Conservation (phyloP, 2,797 vertebrate genomes). For the Pygocentrus nattereri region DNA sequence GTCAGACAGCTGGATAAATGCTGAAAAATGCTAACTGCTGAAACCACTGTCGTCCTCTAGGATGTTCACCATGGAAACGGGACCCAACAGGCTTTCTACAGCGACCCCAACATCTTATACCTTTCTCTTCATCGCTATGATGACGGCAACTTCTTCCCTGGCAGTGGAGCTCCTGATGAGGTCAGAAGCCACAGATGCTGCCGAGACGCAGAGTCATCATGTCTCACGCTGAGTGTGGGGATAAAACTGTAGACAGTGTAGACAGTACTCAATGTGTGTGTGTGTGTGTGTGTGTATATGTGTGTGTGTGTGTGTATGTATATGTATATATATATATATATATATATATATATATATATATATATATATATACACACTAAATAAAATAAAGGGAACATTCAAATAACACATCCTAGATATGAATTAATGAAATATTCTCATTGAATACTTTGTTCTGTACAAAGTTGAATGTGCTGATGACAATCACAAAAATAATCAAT, state of each 20-base stretch:
- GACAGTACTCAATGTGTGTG: no score
- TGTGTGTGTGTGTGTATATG: no score
- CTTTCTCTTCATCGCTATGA: conserved; percentile 96
- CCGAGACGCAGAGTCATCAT: conserved; percentile 27
- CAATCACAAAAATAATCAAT: no score
- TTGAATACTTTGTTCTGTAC: no score
- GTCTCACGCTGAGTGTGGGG: conserved; percentile 2
- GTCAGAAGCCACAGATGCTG: conserved; percentile 61
- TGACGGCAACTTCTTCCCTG: conserved; percentile 97
- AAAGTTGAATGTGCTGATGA: no score
- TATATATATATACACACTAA: no score
- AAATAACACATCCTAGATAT: no score
- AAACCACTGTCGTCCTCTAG: conserved; percentile 66
- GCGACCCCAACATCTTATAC: conserved; percentile 91
- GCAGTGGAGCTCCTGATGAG: conserved; percentile 95
- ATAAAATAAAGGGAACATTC: no score
- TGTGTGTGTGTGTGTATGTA: no score
- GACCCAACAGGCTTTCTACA: conserved; percentile 97
- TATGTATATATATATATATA: no score
- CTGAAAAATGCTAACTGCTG: conserved; percentile 6
- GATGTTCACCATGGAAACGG: conserved; percentile 98
- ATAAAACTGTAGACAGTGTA: conserved; percentile 1
- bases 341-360: no score
- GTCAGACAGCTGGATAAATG: conserved; percentile 6
- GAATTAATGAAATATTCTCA: no score